phyloP scores from a whole-genome alignment of 2,888 invertebrate genomes.

The Dyspetes luteomarginatus region DNA sequence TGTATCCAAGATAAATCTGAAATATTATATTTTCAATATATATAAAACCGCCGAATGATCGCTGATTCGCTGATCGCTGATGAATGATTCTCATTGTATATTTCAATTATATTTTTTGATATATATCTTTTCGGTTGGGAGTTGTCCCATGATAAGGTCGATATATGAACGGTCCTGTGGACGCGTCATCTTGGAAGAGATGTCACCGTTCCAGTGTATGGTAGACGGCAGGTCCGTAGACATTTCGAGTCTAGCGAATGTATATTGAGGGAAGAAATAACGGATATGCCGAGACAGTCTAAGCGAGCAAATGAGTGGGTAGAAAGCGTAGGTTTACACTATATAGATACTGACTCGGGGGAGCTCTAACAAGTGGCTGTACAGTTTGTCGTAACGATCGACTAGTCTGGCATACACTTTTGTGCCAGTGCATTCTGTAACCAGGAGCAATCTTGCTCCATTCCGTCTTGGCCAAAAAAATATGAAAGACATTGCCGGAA shows the following conservation, averaged over 20 bases:
- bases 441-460: slow-evolving; percentile 9
- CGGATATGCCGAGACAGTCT: slow-evolving; percentile 1
- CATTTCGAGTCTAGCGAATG: background rate
- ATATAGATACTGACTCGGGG: background rate
- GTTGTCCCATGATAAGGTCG: background rate
- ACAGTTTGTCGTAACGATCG: slow-evolving; percentile 75
- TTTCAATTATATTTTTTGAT: too few species aligned
- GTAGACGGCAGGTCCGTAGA: slow-evolving; percentile 1
- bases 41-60: too few species aligned
- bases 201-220: background rate
- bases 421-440: slow-evolving; percentile 54
- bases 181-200: background rate
- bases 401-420: slow-evolving; percentile 70
- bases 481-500: too few species aligned
- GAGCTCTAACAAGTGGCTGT: slow-evolving; percentile 78
- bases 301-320: slow-evolving; percentile 41
- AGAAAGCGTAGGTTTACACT: slow-evolving; percentile 65
- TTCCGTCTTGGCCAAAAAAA: too few species aligned
- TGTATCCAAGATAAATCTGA: too few species aligned
- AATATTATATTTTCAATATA: too few species aligned
- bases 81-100: too few species aligned
- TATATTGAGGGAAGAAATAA: background rate
- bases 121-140: too few species aligned
- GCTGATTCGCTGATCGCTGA: too few species aligned
- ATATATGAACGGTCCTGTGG: background rate